Base-by-base conservation (phyloP, 2,113 vertebrate genomes). In the Lamprotornis superbus region DNA sequence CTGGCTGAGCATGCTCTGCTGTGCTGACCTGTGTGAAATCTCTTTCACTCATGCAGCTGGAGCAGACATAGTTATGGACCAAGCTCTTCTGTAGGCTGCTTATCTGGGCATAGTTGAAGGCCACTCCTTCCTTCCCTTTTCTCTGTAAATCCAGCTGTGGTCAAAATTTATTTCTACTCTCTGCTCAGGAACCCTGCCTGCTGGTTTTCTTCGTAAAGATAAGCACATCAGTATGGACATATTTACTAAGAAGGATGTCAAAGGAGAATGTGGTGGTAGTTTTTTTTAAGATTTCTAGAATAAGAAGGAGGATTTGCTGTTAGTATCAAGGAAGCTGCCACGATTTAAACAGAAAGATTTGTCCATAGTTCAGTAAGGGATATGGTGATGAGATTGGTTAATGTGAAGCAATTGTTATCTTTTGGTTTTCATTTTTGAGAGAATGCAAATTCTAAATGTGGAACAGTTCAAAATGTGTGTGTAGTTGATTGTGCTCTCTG, bases 1-100 rank as follows among this genome's bases (percentile, higher is more conserved):
- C 60, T 33, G 25, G 21, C 82, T 53, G 40, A 70, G 46, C 2
- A 4, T 76, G 47, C 0, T 0, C 49, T 83, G 46, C 73, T 23
- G 2, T 3, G 7, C 65, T 94, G 70, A 63, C 44, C 46, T 78
- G 20, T 0, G 4, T 37, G 6, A 40, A n/a, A 22, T 8, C 23
- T 49, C 7, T 67, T 3, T 53, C 1, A 5, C 10, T 12, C 5
- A 1, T 35, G 46, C 15, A 42, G 42, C 50, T 84, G 31, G 21
- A 59, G 14, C 30, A 44, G 31, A 35, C 2, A 0, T 19, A 15
- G 49, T 68, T 60, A 19, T 37, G 33, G 74, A 30, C 20, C 0
- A 1, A 64, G 28, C 5, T 15, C 15, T 86, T 60, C 68, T 40
- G 40, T 0, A 8, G 17, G 11, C 57, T 73, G 25, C 40, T 65